Conservation (phyloP, 1,140 invertebrate genomes). For the Homarus americanus region DNA sequence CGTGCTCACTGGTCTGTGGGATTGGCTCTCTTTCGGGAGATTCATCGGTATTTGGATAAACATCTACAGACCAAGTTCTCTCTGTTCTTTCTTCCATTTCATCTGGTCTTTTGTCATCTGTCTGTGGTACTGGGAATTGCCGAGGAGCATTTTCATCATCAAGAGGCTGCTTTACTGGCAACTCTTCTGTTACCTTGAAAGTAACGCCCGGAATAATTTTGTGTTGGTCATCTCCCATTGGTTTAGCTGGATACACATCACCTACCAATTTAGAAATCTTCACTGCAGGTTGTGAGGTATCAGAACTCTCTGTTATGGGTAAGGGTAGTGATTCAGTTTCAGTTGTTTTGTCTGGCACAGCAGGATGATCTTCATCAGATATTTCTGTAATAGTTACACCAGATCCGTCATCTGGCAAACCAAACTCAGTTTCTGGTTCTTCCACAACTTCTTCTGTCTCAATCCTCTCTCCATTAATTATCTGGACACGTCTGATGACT, state of each 20-base stretch:
- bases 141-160: neutral
- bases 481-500: slow-evolving; percentile 55
- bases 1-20: slow-evolving; percentile 3
- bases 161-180: neutral
- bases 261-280: neutral
- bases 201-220: neutral
- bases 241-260: neutral
- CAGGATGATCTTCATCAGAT: slow-evolving; percentile 73
- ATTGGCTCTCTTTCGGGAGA: neutral
- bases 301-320: slow-evolving; percentile 11
- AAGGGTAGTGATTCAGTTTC: neutral
- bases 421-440: slow-evolving; percentile 77
- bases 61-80: neutral
- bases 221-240: neutral
- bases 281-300: neutral
- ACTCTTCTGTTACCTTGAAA: neutral
- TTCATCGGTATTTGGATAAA: slow-evolving; percentile 21
- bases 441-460: slow-evolving; percentile 70
- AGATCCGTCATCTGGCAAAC: slow-evolving; percentile 82
- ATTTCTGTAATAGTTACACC: slow-evolving; percentile 81
- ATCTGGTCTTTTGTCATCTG: slow-evolving; percentile 13
- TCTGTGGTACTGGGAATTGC: neutral
- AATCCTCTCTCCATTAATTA: slow-evolving; percentile 66
- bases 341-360: slow-evolving; percentile 67
- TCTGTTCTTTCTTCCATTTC: neutral